Evolutionary conservation across 2,113 vertebrate species (phyloP).

Genomic region (Passerina amoena): DNA sequence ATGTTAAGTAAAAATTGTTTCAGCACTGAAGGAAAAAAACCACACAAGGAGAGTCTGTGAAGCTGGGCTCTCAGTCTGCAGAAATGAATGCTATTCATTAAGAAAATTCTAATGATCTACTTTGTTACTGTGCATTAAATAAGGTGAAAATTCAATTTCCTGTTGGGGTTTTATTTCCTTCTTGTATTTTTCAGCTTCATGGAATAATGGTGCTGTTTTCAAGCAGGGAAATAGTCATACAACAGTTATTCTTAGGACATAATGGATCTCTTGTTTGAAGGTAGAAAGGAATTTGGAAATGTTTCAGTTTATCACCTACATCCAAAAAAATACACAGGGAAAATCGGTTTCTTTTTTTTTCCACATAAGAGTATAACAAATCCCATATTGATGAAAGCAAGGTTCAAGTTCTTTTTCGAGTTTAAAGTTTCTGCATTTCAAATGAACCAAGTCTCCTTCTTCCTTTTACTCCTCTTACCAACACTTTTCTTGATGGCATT

Average conservation of each 20-base stretch:
- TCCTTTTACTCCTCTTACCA: background rate
- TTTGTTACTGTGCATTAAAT: background rate
- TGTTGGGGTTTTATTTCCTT: background rate
- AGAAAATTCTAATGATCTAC: background rate
- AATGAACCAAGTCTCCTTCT: background rate
- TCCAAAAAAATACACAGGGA: background rate
- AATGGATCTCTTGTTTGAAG: slow-evolving; percentile 29
- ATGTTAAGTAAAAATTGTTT: background rate
- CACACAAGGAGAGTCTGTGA: background rate
- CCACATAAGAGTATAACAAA: background rate
- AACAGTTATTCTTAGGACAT: slow-evolving; percentile 1
- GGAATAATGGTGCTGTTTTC: background rate
- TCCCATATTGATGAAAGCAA: background rate
- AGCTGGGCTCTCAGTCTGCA: background rate
- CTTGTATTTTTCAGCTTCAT: background rate
- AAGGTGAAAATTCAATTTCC: slow-evolving; percentile 49
- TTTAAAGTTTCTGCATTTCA: background rate
- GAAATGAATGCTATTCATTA: background rate
- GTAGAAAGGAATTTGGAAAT: slow-evolving; percentile 36
- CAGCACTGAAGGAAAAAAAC: background rate
- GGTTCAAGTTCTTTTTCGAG: background rate
- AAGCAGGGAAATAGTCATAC: background rate
- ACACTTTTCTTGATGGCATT: background rate
- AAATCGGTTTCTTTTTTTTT: background rate
- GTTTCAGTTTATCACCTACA: slow-evolving; percentile 25